Percentiles rank a stretch among this genome's conserved stretches.
Evolutionary conservation across 1,140 invertebrate genomes (phyloP).

Genomic region (Metopolophium dirhodum): DNA sequence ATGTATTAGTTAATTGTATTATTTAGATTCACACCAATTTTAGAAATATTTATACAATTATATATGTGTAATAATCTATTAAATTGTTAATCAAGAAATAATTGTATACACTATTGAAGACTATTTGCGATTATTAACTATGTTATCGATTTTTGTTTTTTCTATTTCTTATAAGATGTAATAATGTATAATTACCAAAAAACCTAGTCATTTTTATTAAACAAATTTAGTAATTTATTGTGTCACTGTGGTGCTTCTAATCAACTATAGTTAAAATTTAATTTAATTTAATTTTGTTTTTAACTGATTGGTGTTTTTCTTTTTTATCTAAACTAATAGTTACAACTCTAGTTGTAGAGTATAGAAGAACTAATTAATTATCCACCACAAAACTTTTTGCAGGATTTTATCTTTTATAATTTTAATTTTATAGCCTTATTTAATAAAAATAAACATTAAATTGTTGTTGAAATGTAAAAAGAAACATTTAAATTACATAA

Average conservation of each 20-base stretch:
- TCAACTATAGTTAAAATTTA: background rate
- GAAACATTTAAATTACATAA: background rate
- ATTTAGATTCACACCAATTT: background rate
- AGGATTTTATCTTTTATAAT: background rate
- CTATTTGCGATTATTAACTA: background rate
- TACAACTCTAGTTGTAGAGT: background rate
- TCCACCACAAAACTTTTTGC: background rate
- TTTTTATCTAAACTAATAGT: slow-evolving; percentile 1
- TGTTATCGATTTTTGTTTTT: slow-evolving; percentile 4
- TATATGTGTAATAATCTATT: background rate
- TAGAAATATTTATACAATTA: background rate
- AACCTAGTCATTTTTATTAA: slow-evolving; percentile 45
- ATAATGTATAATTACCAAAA: slow-evolving; percentile 24
- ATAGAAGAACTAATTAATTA: background rate
- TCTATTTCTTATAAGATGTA: slow-evolving; percentile 4
- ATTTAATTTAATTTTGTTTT: background rate
- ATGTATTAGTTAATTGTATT: background rate
- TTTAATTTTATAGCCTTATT: background rate
- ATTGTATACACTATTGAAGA: background rate
- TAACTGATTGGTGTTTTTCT: slow-evolving; percentile 22
- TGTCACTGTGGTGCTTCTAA: slow-evolving; percentile 12
- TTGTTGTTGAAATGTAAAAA: background rate
- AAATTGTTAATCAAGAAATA: background rate
- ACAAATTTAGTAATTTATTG: background rate
- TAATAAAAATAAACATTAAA: background rate